Base-by-base conservation (phyloP, 1,140 invertebrate genomes). In the Drosophila pruinosa region DNA sequence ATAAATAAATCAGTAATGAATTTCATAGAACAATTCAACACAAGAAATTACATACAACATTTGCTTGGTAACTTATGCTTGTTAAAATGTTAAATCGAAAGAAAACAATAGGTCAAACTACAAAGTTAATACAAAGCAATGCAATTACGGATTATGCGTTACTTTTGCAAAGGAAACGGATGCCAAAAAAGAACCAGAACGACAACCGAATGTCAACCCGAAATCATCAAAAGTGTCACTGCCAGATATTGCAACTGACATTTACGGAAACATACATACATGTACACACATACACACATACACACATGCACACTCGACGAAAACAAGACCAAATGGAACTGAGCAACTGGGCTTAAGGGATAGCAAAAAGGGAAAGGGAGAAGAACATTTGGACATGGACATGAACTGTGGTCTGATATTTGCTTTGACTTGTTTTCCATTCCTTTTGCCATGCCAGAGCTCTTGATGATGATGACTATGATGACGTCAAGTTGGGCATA, bases 131-230 rank as follows among this genome's bases (percentile, higher is more conserved):
- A 36, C n/a, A 31, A 43, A 26, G 8, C 3, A 38, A 48, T 61
- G 41, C 36, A 64, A 28, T 64, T 64, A 43, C 45, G 28, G 36
- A 63, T 38, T 62, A 36, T 45, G 24, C 22, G 15, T 8, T 8
- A 58, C 22, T 57, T 28, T 34, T 26, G 39, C 28, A 47, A 12
- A n/a, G 28, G 57, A 48, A 61, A 48, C 41, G 43, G 41, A 48
- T 36, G 54, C 24, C 38, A 15, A 34, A 36, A 48, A 39, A 17
- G 26, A 43, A 38, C 15, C 43, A 58, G 52, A 43, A 52, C 24
- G 57, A 69, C 48, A 69, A 45, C 45, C 26, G 22, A 75, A 75
- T 79, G 71, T 75, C 71, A 79, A 56, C 24, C 31, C 54, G 57
- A 74, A 74, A 39, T 50, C 65, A 75, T 79, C 71, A 65, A 53